Conservation (phyloP, 2,113 vertebrate genomes). For the Ammodytes dubius region DNA sequence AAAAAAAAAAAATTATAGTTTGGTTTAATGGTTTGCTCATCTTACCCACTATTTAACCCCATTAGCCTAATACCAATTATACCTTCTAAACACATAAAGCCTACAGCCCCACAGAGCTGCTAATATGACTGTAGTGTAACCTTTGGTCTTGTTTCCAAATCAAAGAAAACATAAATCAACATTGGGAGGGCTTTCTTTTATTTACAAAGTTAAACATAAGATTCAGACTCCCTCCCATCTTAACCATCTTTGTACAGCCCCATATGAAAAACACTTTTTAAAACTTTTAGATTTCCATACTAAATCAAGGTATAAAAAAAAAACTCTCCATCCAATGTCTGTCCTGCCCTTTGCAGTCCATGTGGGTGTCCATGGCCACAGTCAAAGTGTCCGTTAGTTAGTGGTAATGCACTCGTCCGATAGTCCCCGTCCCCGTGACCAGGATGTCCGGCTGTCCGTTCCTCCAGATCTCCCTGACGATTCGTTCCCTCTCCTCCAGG, state of each 20-base stretch:
- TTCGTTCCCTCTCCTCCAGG: conserved; percentile 94
- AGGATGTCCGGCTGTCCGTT: conserved; percentile 96
- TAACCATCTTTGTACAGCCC: neutral
- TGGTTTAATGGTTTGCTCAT: too few species aligned
- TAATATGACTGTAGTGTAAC: neutral
- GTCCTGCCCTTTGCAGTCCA: neutral
- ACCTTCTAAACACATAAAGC: too few species aligned
- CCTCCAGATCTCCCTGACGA: conserved; percentile 97
- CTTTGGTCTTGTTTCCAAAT: neutral
- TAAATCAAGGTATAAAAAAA: neutral
- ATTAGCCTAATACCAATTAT: too few species aligned
- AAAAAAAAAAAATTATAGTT: neutral
- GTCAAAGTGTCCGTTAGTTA: conserved; percentile 82
- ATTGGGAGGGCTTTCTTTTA: neutral
- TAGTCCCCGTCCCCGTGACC: conserved; percentile 87
- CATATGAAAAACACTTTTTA: neutral
- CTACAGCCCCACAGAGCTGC: too few species aligned
- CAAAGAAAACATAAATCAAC: neutral
- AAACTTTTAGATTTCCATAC: neutral
- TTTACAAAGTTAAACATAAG: neutral
- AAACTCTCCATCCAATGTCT: neutral
- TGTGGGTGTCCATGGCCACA: neutral
- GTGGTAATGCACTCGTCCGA: conserved; percentile 91
- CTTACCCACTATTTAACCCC: too few species aligned
- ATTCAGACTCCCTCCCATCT: too few species aligned